phyloP scores from a whole-genome alignment of 2,113 vertebrate species.

The Campylomormyrus numenius region DNA sequence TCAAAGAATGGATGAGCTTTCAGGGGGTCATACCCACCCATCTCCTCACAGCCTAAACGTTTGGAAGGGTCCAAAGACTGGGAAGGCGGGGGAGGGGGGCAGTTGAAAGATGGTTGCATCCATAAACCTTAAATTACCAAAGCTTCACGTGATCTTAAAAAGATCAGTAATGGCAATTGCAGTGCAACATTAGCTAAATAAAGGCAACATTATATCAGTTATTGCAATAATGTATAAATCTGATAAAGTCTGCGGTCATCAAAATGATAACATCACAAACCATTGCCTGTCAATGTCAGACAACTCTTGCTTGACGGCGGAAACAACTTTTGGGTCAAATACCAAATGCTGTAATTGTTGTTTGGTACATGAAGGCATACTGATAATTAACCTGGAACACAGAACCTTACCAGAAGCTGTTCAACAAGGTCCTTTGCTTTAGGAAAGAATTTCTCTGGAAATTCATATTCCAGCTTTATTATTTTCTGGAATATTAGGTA shows the following conservation, averaged over 20 bases:
- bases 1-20: constrained; percentile 90
- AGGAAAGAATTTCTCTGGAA: constrained; percentile 98
- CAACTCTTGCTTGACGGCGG: not conserved
- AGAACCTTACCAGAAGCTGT: constrained; percentile 78
- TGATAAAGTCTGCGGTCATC: not conserved
- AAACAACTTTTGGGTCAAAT: not conserved
- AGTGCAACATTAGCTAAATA: not conserved
- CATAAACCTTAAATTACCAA: not conserved
- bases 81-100: not conserved
- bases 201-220: not conserved
- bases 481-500: constrained; percentile 99
- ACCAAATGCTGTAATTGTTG: not conserved
- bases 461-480: constrained; percentile 98
- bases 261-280: not conserved
- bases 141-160: not conserved
- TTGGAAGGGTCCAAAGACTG: constrained; percentile 89
- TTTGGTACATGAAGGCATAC: not conserved
- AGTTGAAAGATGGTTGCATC: not conserved
- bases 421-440: constrained; percentile 96
- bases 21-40: constrained; percentile 83
- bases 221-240: not conserved
- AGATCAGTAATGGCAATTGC: not conserved
- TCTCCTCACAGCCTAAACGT: constrained; percentile 91
- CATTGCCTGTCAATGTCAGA: not conserved
- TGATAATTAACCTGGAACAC: not conserved